phyloP scores from a whole-genome alignment of 1,140 invertebrate species.

The Dendrolimus punctatus region DNA sequence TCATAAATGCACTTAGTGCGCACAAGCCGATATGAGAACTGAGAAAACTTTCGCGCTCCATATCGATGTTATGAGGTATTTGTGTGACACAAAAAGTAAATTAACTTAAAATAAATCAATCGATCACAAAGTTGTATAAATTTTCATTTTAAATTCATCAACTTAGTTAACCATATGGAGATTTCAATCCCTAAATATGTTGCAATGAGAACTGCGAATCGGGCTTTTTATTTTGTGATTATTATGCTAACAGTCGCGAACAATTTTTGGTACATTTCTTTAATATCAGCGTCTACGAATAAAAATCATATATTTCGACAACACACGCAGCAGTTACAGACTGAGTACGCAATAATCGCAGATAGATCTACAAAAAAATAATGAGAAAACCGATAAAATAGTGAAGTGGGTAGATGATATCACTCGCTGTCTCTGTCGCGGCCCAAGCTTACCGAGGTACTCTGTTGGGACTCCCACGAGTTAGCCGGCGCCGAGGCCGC shows the following conservation, averaged over 20 bases:
- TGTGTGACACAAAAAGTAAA: too few relatives aligned
- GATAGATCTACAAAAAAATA: constrained; percentile 56
- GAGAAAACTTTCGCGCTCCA: too few relatives aligned
- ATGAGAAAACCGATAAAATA: constrained; percentile 58
- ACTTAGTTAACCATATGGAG: background rate
- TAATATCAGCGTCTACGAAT: constrained; percentile 54
- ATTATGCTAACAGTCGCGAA: constrained; percentile 1
- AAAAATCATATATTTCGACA: constrained; percentile 56
- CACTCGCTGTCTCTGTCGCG: constrained; percentile 47
- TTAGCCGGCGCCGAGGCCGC: constrained; percentile 43
- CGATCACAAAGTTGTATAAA: too few relatives aligned
- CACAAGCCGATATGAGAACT: too few relatives aligned
- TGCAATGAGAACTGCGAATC: background rate
- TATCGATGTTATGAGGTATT: too few relatives aligned
- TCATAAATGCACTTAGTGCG: too few relatives aligned
- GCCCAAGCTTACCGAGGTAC: constrained; percentile 66
- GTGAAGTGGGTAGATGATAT: constrained; percentile 50
- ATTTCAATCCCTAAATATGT: background rate
- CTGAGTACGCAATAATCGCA: constrained; percentile 54
- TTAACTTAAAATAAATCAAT: too few relatives aligned
- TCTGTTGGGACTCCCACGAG: constrained; percentile 64
- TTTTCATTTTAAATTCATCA: too few relatives aligned
- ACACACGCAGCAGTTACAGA: constrained; percentile 68
- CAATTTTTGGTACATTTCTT: constrained; percentile 53
- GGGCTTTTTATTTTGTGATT: too few relatives aligned